A percentile compares a stretch with the other conserved stretches of the same genome.
Conservation (phyloP, 2,888 invertebrate genomes). For the Blomia tropicalis region DNA sequence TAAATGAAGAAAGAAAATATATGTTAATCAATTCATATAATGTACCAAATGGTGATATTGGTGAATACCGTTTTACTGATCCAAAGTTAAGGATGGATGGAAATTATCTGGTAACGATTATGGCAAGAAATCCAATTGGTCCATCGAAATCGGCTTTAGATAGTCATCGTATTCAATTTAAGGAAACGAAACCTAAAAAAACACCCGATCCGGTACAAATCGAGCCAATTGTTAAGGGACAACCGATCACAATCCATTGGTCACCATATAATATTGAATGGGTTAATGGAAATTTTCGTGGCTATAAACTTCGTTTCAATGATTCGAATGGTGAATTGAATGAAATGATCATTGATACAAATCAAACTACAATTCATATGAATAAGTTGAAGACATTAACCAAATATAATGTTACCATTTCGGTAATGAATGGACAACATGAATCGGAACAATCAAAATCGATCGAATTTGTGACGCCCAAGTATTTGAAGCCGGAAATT, state of each 20-base stretch:
- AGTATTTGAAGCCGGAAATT: not conserved
- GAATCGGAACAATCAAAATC: not conserved
- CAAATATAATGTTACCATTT: not conserved
- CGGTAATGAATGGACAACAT: not conserved
- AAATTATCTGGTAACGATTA: not conserved
- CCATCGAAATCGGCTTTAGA: not conserved
- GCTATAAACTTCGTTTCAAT: not conserved
- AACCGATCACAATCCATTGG: not conserved
- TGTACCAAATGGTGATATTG: not conserved
- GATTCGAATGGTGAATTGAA: not conserved
- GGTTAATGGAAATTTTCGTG: constrained; percentile 3
- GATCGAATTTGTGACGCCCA: not conserved
- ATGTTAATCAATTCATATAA: not conserved
- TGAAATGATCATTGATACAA: not conserved
- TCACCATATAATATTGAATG: not conserved
- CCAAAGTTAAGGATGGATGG: not conserved
- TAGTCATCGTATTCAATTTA: not conserved
- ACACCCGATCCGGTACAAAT: not conserved
- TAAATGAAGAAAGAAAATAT: not conserved
- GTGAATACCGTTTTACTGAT: not conserved
- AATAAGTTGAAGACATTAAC: not conserved
- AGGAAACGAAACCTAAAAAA: not conserved
- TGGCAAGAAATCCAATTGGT: not conserved
- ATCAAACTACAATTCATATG: not conserved
- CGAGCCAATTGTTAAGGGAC: not conserved